Percentiles rank a stretch among this genome's conserved stretches.
Conservation (phyloP, 2,797 vertebrate genomes). For the Gorsachius magnificus region DNA sequence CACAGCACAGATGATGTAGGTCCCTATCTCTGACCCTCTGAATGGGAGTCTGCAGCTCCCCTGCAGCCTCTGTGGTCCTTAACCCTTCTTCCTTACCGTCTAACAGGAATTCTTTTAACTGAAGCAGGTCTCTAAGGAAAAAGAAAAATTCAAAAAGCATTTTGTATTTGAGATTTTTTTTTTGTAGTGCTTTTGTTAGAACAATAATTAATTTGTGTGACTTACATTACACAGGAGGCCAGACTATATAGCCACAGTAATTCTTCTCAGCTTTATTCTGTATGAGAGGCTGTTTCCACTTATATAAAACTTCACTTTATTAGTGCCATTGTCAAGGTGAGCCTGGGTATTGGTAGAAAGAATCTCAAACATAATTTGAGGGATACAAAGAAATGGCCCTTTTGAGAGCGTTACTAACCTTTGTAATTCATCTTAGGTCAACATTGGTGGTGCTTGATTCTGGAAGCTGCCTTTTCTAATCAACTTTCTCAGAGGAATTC, state of each 20-base stretch:
- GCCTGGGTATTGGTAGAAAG: not conserved
- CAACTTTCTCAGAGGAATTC: slow-evolving; percentile 78
- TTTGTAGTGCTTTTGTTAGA: not conserved
- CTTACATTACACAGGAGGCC: not conserved
- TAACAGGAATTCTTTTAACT: not conserved
- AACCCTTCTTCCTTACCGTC: not conserved
- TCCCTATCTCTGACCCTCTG: not conserved
- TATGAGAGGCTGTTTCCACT: not conserved
- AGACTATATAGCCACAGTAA: not conserved
- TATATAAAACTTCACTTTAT: not conserved
- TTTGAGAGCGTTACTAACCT: not conserved
- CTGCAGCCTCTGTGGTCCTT: not conserved
- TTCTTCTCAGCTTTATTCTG: not conserved
- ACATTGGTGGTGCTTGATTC: not conserved
- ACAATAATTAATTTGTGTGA: not conserved
- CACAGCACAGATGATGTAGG: not conserved
- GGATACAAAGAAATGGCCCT: not conserved
- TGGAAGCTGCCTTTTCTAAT: slow-evolving; percentile 73
- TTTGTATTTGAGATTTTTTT: not conserved
- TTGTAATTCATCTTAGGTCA: not conserved
- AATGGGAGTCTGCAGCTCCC: not conserved
- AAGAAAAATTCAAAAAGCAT: not conserved
- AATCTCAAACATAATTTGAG: not conserved
- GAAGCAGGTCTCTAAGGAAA: not conserved
- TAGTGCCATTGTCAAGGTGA: not conserved